These are phyloP conservation scores for Platycnemis pennipes DNA, from an alignment of 2,888 invertebrate genomes.

Conservation along the genomic window DNA sequence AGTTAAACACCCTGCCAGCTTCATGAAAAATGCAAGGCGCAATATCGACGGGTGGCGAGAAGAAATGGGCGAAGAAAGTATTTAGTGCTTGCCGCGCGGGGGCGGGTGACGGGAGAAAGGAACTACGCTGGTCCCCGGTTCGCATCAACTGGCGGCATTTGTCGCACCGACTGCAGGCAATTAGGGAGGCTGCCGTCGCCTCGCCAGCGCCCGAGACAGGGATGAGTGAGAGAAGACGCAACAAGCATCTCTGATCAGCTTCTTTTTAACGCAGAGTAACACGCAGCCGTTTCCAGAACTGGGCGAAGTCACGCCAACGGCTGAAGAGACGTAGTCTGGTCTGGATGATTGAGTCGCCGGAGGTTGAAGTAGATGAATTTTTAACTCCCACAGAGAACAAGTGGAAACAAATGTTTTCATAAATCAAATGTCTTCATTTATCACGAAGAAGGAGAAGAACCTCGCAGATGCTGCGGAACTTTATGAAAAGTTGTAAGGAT, in stretches of 20 bases:
- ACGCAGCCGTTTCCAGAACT: too few species aligned
- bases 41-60: neutral
- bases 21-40: slow-evolving; percentile 13
- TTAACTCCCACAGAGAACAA: too few species aligned
- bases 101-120: neutral
- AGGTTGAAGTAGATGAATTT: too few species aligned
- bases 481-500: too few species aligned
- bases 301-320: neutral
- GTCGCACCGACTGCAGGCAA: slow-evolving; percentile 20
- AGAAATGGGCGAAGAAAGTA: neutral
- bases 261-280: neutral
- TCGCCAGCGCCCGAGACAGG: neutral
- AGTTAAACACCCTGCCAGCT: neutral
- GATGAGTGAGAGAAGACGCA: neutral
- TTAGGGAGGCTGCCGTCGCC: neutral
- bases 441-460: too few species aligned
- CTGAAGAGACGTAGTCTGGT: too few species aligned
- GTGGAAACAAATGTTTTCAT: too few species aligned
- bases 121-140: neutral
- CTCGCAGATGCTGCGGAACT: too few species aligned
- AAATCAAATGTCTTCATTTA: too few species aligned
- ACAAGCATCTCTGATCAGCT: neutral
- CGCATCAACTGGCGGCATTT: slow-evolving; percentile 7
- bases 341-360: too few species aligned
- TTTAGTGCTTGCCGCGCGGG: neutral